A percentile compares a stretch with the other conserved stretches of the same genome.
phyloP scores from a whole-genome alignment of 1,140 invertebrate genomes.

The Leptinotarsa undecemlineata region DNA sequence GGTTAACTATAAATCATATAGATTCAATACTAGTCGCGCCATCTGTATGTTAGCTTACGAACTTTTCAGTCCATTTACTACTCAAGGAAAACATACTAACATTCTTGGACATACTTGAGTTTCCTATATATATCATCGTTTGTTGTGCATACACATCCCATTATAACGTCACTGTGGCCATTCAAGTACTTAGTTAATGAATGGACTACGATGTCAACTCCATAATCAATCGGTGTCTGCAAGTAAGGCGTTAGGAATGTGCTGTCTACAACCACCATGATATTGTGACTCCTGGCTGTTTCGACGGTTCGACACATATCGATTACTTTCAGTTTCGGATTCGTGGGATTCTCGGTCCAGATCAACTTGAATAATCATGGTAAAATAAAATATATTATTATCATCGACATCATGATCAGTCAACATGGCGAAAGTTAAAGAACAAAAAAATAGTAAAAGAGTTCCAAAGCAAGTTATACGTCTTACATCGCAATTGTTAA shows the following conservation, averaged over 20 bases:
- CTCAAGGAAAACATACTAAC: slow-evolving; percentile 58
- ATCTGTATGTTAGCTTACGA: too few species aligned
- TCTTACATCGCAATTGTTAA: neutral
- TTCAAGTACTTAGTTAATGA: slow-evolving; percentile 99
- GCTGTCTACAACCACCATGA: slow-evolving; percentile 93
- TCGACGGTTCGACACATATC: slow-evolving; percentile 82
- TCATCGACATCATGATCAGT: neutral
- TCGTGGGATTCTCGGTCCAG: slow-evolving; percentile 97
- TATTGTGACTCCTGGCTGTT: slow-evolving; percentile 62
- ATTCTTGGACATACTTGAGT: slow-evolving; percentile 87
- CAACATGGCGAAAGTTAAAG: neutral
- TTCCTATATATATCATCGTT: slow-evolving; percentile 71
- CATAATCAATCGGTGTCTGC: slow-evolving; percentile 87
- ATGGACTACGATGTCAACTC: slow-evolving; percentile 91
- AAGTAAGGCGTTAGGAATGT: slow-evolving; percentile 95
- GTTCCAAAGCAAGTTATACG: neutral
- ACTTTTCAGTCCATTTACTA: too few species aligned
- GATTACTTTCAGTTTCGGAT: slow-evolving; percentile 89
- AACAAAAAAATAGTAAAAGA: neutral
- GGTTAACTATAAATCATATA: too few species aligned
- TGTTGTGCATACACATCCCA: slow-evolving; percentile 86
- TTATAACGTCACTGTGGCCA: slow-evolving; percentile 96
- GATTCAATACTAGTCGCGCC: too few species aligned
- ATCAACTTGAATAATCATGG: slow-evolving; percentile 55
- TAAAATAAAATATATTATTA: too few species aligned